A percentile compares a stretch with the other conserved stretches of the same genome.
Conservation (phyloP, 2,797 vertebrate genomes). For the Acanthopagrus latus region DNA sequence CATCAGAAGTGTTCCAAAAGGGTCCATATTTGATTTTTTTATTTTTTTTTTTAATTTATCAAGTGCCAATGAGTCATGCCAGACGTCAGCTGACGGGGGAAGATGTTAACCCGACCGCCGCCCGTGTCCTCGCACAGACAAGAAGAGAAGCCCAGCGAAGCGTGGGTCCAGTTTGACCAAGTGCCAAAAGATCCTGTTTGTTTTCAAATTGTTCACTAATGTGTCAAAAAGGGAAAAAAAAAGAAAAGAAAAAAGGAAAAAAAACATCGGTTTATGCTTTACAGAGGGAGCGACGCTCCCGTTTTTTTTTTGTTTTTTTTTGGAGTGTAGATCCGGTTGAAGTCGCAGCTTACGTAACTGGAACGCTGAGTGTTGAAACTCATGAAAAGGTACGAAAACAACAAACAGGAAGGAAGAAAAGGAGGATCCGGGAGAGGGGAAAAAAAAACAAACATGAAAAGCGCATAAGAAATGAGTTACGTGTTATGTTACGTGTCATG, state of each 20-base stretch:
- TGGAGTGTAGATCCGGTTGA: conserved; percentile 37
- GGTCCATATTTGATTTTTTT: conserved; percentile 69
- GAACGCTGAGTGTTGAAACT: conserved; percentile 39
- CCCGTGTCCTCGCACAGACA: conserved; percentile 51
- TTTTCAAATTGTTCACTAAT: conserved; percentile 66
- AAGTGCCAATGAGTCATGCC: conserved; percentile 80
- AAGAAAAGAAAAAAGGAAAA: neutral
- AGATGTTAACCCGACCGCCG: conserved; percentile 29
- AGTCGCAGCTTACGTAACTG: conserved; percentile 31
- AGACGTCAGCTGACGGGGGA: conserved; percentile 49
- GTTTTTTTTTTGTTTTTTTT: too few species aligned
- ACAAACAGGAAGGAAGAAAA: neutral
- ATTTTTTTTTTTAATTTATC: conserved; percentile 9
- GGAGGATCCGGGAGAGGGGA: neutral
- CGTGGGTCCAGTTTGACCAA: conserved; percentile 71
- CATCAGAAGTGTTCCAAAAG: conserved; percentile 62
- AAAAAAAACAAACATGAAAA: neutral
- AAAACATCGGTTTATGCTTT: conserved; percentile 83
- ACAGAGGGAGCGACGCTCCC: conserved; percentile 65
- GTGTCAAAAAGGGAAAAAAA: conserved; percentile 54
- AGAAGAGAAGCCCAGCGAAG: conserved; percentile 23
- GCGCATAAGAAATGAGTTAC: neutral
- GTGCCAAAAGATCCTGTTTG: conserved; percentile 82
- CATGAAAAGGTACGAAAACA: conserved; percentile 70
- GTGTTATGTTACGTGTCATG: conserved; percentile 24